These are phyloP conservation scores for Thymallus thymallus DNA, from an alignment of 2,113 vertebrate species.

Conservation along the genomic window DNA sequence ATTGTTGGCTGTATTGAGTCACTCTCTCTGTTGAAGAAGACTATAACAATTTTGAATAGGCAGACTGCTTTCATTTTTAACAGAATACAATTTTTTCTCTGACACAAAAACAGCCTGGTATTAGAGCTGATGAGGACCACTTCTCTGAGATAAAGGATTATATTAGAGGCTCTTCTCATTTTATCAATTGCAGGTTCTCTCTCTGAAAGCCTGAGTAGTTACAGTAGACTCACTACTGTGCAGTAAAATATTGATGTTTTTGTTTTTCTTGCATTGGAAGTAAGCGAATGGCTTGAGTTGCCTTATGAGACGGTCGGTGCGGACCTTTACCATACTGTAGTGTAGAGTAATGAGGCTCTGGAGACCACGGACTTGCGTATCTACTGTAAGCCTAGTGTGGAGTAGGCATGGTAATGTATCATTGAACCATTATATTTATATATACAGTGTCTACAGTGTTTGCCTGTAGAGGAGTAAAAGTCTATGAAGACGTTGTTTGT, in stretches of 20 bases:
- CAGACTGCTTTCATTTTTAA: slow-evolving; percentile 20
- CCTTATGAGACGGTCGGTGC: slow-evolving; percentile 32
- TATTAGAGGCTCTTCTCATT: slow-evolving; percentile 18
- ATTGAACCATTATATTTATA: slow-evolving; percentile 31
- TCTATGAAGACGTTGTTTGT: too few species aligned
- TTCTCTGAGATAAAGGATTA: not conserved
- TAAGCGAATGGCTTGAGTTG: slow-evolving; percentile 41
- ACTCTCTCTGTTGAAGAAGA: not conserved
- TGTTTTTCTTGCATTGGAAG: slow-evolving; percentile 51
- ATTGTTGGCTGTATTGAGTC: slow-evolving; percentile 39
- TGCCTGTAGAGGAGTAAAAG: too few species aligned
- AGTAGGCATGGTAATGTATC: too few species aligned
- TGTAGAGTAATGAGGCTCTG: slow-evolving; percentile 65
- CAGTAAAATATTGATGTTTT: slow-evolving; percentile 60
- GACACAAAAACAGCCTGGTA: slow-evolving; percentile 8
- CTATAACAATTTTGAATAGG: slow-evolving; percentile 32
- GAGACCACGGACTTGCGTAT: slow-evolving; percentile 54
- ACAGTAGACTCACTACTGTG: slow-evolving; percentile 6
- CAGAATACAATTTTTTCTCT: slow-evolving; percentile 2
- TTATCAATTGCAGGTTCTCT: slow-evolving; percentile 12
- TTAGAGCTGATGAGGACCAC: slow-evolving; percentile 5
- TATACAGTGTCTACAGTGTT: not conserved
- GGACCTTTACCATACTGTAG: not conserved
- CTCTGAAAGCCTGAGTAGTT: slow-evolving; percentile 12
- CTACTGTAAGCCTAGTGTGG: too few species aligned